These are phyloP conservation scores for Garrulus glandarius DNA, from an alignment of 2,797 vertebrate genomes.

Conservation along the genomic window DNA sequence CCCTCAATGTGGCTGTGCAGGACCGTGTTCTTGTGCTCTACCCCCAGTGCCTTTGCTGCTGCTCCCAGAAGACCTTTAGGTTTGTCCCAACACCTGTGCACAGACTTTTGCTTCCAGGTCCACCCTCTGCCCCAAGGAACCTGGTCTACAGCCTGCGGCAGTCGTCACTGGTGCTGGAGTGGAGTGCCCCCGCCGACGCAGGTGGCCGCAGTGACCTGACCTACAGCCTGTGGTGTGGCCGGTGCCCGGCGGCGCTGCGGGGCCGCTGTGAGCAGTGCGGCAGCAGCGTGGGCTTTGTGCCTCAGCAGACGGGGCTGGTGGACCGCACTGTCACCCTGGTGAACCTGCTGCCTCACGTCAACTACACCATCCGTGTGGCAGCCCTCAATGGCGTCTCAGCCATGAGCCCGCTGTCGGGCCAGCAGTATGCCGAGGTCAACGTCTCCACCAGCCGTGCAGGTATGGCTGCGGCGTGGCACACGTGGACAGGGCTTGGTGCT, in stretches of 20 bases:
- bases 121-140: constrained; percentile 87
- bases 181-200: constrained; percentile 82
- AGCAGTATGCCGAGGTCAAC: constrained; percentile 86
- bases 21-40: fast-evolving
- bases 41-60: background rate
- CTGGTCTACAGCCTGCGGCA: constrained; percentile 87
- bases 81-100: fast-evolving
- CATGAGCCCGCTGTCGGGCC: constrained; percentile 75
- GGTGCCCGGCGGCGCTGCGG: constrained; percentile 58
- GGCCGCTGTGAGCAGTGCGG: constrained; percentile 84
- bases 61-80: fast-evolving
- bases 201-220: constrained; percentile 87
- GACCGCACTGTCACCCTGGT: constrained; percentile 87
- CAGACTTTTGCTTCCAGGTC: constrained; percentile 73
- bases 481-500: fast-evolving
- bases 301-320: constrained; percentile 86
- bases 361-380: constrained; percentile 89
- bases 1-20: fast-evolving
- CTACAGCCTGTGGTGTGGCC: constrained; percentile 87
- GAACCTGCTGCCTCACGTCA: constrained; percentile 86
- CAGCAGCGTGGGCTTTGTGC: constrained; percentile 85
- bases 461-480: constrained; percentile 19
- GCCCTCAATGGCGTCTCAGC: constrained; percentile 90
- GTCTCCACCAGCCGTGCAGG: constrained; percentile 84
- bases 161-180: constrained; percentile 86